Conservation (phyloP, 2,888 invertebrate genomes). For the Pedicia rivosa region DNA sequence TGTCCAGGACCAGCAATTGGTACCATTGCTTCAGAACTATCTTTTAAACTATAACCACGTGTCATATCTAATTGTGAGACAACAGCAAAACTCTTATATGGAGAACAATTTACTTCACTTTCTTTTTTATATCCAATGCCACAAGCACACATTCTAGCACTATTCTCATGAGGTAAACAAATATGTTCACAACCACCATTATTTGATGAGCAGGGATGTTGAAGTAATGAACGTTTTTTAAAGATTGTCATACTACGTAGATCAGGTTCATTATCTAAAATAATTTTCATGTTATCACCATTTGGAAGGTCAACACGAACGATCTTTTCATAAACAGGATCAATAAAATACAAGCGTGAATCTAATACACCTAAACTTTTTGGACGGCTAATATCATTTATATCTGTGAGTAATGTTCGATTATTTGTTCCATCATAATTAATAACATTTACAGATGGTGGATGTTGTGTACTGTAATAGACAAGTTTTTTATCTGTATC, state of each 20-base stretch:
- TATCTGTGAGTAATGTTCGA: slow-evolving; percentile 47
- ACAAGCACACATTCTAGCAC: slow-evolving; percentile 70
- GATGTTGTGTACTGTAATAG: slow-evolving; percentile 74
- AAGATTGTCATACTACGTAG: slow-evolving; percentile 76
- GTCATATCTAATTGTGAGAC: slow-evolving; percentile 81
- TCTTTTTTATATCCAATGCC: slow-evolving; percentile 76
- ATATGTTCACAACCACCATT: slow-evolving; percentile 93
- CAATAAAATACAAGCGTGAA: slow-evolving; percentile 69
- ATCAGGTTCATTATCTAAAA: slow-evolving; percentile 75
- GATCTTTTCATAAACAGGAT: slow-evolving; percentile 79
- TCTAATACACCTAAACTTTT: slow-evolving; percentile 70
- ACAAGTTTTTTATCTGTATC: slow-evolving; percentile 67
- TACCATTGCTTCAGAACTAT: slow-evolving; percentile 83
- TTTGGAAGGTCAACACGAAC: slow-evolving; percentile 67
- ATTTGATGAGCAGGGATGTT: slow-evolving; percentile 69
- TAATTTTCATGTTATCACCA: slow-evolving; percentile 56
- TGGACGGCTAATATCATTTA: slow-evolving; percentile 58
- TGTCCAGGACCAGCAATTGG: slow-evolving; percentile 81
- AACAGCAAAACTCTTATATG: slow-evolving; percentile 81
- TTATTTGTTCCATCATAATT: slow-evolving; percentile 55
- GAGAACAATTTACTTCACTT: slow-evolving; percentile 55
- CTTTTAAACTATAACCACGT: slow-evolving; percentile 72
- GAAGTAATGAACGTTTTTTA: slow-evolving; percentile 62
- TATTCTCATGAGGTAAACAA: slow-evolving; percentile 72
- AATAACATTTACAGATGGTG: slow-evolving; percentile 53